Evolutionary conservation across 2,113 vertebrate genomes (phyloP).

Genomic region (Epinephelus moara): DNA sequence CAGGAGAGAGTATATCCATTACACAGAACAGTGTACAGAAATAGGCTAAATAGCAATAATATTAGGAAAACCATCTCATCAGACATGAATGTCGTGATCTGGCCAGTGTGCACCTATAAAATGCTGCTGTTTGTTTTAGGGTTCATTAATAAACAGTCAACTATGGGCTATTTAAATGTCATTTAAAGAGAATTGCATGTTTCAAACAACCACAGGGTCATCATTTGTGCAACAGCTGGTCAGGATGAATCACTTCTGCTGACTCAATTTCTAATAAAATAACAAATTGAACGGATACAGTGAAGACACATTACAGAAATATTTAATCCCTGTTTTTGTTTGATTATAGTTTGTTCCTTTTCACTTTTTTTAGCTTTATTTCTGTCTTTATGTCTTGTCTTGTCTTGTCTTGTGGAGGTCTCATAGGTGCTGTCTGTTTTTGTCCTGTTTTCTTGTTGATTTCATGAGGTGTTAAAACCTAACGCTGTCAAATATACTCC

Average conservation of each 20-base stretch:
- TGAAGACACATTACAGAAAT: background rate
- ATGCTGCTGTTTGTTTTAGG: background rate
- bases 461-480: background rate
- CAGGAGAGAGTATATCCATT: slow-evolving; percentile 46
- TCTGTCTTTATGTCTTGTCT: no score
- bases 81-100: background rate
- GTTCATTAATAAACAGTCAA: background rate
- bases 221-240: slow-evolving; percentile 5
- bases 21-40: slow-evolving; percentile 8
- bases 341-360: background rate
- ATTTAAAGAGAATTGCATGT: slow-evolving; percentile 13
- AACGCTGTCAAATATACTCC: background rate
- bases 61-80: slow-evolving; percentile 1
- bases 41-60: slow-evolving; percentile 3
- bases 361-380: background rate
- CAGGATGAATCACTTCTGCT: background rate
- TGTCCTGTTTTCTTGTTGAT: background rate
- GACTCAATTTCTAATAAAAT: background rate
- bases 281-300: background rate
- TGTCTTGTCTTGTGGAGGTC: no score
- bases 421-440: no score
- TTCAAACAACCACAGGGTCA: slow-evolving; percentile 1
- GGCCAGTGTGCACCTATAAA: background rate
- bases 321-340: background rate
- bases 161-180: slow-evolving; percentile 2